Conservation (phyloP, 2,113 vertebrate species). For the Paedocypris sp. region DNA sequence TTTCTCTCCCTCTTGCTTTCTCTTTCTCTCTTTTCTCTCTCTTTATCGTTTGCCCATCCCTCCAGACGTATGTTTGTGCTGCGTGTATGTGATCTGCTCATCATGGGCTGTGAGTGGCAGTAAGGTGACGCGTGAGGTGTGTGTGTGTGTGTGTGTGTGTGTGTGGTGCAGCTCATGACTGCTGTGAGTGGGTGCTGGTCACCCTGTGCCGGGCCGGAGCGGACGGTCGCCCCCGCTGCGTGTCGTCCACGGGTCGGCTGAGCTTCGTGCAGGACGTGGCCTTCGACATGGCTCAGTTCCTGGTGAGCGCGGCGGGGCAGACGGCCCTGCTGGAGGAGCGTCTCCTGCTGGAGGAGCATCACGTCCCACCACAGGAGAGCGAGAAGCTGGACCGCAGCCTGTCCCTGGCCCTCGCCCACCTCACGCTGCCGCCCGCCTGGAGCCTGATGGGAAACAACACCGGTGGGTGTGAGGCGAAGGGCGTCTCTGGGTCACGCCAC, state of each 20-base stretch:
- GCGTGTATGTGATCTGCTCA: no score
- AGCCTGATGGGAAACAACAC: constrained; percentile 70
- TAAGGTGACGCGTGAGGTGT: no score
- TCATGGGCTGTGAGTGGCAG: no score
- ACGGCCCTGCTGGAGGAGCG: constrained; percentile 77
- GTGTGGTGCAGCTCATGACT: constrained; percentile 73
- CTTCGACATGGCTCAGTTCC: constrained; percentile 84
- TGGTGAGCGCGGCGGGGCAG: constrained; percentile 77
- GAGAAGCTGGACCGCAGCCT: constrained; percentile 79
- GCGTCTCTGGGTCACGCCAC: no score
- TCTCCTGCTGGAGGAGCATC: constrained; percentile 74
- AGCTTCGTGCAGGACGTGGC: constrained; percentile 83
- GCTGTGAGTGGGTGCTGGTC: constrained; percentile 82
- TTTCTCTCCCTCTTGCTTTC: no score
- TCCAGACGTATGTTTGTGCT: no score
- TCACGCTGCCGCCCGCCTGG: constrained; percentile 77
- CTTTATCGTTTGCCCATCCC: no score
- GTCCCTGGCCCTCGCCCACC: constrained; percentile 76
- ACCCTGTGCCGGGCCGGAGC: constrained; percentile 69
- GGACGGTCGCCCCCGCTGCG: constrained; percentile 52
- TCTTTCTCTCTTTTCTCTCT: no score
- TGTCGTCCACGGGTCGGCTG: constrained; percentile 75
- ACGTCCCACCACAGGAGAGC: constrained; percentile 72
- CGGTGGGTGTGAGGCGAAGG: constrained; percentile 37
- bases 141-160: constrained; percentile 6